A percentile compares a stretch with the other conserved stretches of the same genome.
These are phyloP conservation scores for Trachelus troglodyta DNA, from an alignment of 2,888 invertebrate species.

Conservation along the genomic window DNA sequence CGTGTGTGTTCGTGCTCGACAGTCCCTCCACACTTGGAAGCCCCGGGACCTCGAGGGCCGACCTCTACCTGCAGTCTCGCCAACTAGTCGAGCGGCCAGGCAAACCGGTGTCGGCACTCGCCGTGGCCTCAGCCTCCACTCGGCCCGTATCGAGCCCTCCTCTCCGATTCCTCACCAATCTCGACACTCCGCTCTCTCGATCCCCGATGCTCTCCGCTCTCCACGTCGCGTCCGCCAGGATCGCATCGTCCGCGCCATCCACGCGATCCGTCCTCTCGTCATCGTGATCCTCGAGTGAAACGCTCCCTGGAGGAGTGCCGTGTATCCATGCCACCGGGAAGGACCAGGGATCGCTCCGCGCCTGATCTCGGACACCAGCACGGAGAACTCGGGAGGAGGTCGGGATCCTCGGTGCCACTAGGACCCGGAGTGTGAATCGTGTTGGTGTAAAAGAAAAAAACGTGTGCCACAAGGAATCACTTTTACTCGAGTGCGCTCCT, in stretches of 20 bases:
- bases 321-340: conserved; percentile 1
- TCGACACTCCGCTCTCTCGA: conserved; percentile 34
- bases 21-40: not conserved
- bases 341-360: not conserved
- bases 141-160: conserved; percentile 26
- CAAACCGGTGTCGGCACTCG: conserved; percentile 38
- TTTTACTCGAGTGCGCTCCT: not conserved
- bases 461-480: not conserved
- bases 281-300: conserved; percentile 8
- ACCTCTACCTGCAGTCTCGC: conserved; percentile 54
- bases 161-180: conserved; percentile 24
- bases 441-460: not conserved
- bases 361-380: not conserved
- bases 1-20: not conserved
- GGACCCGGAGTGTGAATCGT: not conserved
- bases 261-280: conserved; percentile 19
- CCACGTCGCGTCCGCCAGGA: not conserved
- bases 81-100: conserved; percentile 41
- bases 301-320: not conserved
- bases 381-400: not conserved
- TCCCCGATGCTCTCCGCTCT: conserved; percentile 15
- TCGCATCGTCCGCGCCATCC: conserved; percentile 13
- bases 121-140: conserved; percentile 25
- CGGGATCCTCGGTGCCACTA: not conserved
- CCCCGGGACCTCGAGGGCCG: conserved; percentile 37